Evolutionary conservation across 2,797 vertebrate species (phyloP).

Genomic region (Anguilla obscura): DNA sequence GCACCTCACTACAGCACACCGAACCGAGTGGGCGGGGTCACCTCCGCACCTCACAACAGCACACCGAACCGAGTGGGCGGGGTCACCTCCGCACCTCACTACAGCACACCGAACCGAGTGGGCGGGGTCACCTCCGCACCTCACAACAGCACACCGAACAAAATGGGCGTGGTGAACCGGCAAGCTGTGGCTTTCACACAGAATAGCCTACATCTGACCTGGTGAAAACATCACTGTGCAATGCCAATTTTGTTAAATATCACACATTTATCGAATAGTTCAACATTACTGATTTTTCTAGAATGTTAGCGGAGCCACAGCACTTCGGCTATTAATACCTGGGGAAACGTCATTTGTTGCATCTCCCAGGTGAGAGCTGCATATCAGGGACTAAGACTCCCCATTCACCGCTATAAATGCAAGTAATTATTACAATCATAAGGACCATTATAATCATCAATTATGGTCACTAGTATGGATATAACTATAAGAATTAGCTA

Average conservation of each 20-base stretch:
- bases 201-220: neutral
- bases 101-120: neutral
- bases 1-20: neutral
- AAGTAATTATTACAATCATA: neutral
- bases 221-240: neutral
- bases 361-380: neutral
- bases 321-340: neutral
- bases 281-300: neutral
- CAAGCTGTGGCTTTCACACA: neutral
- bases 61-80: neutral
- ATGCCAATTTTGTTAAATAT: neutral
- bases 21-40: neutral
- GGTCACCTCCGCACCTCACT: too few relatives aligned
- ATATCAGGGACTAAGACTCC: neutral
- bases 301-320: neutral
- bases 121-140: neutral
- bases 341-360: neutral
- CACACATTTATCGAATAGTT: neutral
- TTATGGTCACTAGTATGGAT: neutral
- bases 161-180: neutral
- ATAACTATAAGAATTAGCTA: neutral
- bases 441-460: neutral
- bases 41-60: too few relatives aligned
- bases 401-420: neutral
- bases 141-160: too few relatives aligned